Conservation (phyloP, 2,888 invertebrate species). For the Trissoscelio sp. region DNA sequence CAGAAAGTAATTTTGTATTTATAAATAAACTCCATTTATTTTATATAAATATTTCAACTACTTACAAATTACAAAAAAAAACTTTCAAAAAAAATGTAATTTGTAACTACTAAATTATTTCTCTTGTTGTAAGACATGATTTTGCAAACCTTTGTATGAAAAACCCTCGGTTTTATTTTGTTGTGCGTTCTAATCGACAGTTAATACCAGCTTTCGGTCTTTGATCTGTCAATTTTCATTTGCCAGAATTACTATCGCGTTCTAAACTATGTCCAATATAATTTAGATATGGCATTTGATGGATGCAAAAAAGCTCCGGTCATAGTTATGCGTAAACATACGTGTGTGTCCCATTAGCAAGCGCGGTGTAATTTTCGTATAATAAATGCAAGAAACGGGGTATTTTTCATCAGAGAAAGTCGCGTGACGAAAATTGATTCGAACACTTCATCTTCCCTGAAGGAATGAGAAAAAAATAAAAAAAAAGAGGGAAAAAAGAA, state of each 20-base stretch:
- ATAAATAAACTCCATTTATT: too few relatives aligned
- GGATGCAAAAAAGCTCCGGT: constrained; percentile 2
- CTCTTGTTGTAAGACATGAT: too few relatives aligned
- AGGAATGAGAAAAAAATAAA: not conserved
- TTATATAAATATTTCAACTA: too few relatives aligned
- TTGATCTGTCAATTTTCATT: not conserved
- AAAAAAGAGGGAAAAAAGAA: not conserved
- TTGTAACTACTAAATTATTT: too few relatives aligned
- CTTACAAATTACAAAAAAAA: too few relatives aligned
- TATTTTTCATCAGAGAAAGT: constrained; percentile 7
- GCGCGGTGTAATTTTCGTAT: not conserved
- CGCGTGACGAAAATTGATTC: constrained; percentile 29
- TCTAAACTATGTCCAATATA: not conserved
- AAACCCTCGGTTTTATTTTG: too few relatives aligned
- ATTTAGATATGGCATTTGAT: constrained; percentile 6
- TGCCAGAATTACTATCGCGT: not conserved
- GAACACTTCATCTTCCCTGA: constrained; percentile 1
- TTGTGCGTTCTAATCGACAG: too few relatives aligned
- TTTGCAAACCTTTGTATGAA: too few relatives aligned
- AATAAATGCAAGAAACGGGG: not conserved
- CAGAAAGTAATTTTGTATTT: too few relatives aligned
- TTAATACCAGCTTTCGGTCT: not conserved
- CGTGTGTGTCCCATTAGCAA: constrained; percentile 8
- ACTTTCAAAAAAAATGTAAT: too few relatives aligned
- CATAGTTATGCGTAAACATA: not conserved